A percentile compares a stretch with the other conserved stretches of the same genome.
Conservation (phyloP, 2,113 vertebrate species). For the Theristicus caerulescens region DNA sequence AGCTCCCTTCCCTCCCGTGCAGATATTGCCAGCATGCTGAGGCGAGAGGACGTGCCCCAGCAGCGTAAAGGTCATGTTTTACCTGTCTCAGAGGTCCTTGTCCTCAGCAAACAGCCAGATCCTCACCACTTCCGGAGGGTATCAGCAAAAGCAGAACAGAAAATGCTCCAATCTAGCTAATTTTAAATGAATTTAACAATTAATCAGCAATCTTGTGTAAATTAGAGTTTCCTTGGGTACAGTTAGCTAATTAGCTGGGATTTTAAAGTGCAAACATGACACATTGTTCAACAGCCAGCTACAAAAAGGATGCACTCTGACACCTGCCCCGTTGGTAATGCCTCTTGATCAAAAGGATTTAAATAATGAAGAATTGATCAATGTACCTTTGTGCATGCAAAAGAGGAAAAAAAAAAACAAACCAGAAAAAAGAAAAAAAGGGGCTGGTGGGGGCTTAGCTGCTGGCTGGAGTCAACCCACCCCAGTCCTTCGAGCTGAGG, state of each 20-base stretch:
- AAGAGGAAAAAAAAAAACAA: background rate
- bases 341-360: background rate
- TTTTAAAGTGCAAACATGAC: background rate
- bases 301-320: background rate
- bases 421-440: background rate
- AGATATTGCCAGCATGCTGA: background rate
- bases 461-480: background rate
- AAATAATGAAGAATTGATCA: background rate
- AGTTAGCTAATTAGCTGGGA: background rate
- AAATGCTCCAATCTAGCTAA: background rate
- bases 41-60: background rate
- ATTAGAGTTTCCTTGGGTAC: background rate
- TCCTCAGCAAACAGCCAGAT: background rate
- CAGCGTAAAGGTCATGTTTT: background rate
- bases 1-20: background rate
- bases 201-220: background rate
- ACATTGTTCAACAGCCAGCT: background rate
- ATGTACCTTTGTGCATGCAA: background rate
- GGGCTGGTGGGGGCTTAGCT: background rate
- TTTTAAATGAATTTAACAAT: background rate
- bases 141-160: background rate
- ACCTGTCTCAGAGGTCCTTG: background rate
- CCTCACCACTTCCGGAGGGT: background rate
- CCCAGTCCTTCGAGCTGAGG: background rate
- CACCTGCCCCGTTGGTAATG: background rate